Conservation (phyloP, 2,797 vertebrate genomes). For the Coluber constrictor region DNA sequence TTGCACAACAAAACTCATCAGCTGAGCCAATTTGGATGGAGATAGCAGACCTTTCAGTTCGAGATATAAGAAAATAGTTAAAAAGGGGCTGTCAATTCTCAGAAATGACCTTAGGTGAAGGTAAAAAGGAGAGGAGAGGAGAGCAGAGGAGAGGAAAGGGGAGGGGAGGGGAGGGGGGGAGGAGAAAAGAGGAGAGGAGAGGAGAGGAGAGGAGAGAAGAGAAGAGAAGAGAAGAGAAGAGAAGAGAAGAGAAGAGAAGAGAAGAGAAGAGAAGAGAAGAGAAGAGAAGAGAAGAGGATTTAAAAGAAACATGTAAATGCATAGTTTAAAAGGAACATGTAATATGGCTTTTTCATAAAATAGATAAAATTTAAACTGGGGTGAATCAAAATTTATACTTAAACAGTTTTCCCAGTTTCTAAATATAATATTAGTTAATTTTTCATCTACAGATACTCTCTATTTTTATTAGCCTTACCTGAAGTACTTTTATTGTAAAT, state of each 20-base stretch:
- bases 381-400: neutral
- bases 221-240: too few species aligned
- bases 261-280: neutral
- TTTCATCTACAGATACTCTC: constrained; percentile 4
- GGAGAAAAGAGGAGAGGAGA: too few species aligned
- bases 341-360: neutral
- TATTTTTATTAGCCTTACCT: constrained; percentile 10
- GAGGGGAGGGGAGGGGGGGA: too few species aligned
- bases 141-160: too few species aligned
- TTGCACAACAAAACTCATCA: neutral
- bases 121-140: too few species aligned
- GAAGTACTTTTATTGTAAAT: neutral
- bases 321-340: neutral
- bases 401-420: neutral
- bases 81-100: neutral
- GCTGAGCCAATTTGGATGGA: neutral
- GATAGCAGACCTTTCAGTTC: neutral
- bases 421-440: neutral
- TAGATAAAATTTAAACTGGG: neutral
- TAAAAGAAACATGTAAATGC: neutral
- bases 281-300: neutral
- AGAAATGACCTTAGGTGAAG: neutral
- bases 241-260: neutral
- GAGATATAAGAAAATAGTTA: neutral
- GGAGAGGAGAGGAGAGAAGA: too few species aligned